phyloP scores from a whole-genome alignment of 2,797 vertebrate species.

The Danio jaintianensis region DNA sequence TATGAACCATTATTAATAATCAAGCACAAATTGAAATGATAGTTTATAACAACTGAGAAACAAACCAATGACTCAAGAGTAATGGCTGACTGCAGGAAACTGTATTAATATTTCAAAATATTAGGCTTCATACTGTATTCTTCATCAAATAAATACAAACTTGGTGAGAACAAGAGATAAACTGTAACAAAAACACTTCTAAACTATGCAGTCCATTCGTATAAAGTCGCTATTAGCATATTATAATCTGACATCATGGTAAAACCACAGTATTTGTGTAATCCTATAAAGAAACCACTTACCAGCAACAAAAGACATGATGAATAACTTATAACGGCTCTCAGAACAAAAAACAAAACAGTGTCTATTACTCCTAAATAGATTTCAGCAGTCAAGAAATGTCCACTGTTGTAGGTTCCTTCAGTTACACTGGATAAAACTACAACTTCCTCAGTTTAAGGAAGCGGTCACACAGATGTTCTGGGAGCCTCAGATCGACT shows the following conservation, averaged over 20 bases:
- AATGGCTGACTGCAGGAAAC: too few relatives aligned
- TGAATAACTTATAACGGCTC: neutral
- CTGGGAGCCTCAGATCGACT: neutral
- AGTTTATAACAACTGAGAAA: too few relatives aligned
- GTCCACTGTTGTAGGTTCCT: neutral
- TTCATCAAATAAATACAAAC: too few relatives aligned
- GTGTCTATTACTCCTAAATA: neutral
- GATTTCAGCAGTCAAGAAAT: neutral
- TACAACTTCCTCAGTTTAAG: neutral
- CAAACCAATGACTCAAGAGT: too few relatives aligned
- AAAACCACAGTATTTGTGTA: neutral
- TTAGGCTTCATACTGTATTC: too few relatives aligned
- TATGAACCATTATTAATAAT: too few relatives aligned
- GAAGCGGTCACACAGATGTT: neutral
- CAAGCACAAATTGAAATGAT: too few relatives aligned
- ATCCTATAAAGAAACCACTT: conserved; percentile 34
- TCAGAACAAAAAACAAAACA: neutral
- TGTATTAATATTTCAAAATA: too few relatives aligned
- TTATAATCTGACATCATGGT: neutral
- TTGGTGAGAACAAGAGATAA: too few relatives aligned
- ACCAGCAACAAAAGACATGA: conserved; percentile 60
- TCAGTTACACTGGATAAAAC: neutral
- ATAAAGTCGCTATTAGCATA: neutral
- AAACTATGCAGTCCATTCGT: too few relatives aligned
- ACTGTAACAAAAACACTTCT: too few relatives aligned